Evolutionary conservation across 2,113 vertebrate genomes (phyloP), one percentile per base, ranked within the genome.

Genomic region (Megatriorchis doriae): DNA sequence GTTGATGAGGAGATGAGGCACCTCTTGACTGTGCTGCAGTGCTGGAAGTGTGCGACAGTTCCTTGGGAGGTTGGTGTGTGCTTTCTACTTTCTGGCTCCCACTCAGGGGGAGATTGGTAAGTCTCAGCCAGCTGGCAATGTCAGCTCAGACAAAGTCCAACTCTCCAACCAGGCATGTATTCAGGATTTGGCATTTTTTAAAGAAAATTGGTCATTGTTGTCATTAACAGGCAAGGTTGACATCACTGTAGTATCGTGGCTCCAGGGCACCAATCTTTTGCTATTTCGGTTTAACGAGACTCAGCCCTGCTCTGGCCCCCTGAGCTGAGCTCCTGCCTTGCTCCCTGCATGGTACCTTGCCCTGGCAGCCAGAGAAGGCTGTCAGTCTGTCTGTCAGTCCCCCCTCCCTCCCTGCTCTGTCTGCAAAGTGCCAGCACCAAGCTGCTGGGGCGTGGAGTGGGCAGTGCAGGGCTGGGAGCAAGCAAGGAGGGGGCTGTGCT

Each of bases 201-300:
- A 43, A 56, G 71, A 73, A 55, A 73, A 55, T 25, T 6, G 42
- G 32, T 36, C 55, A 3, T 34, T 1, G 12, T 62, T 11, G 21
- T 25, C 4, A 7, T 18, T 50, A 50, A 16, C 2, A 27, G n/a
- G n/a, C 27, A 25, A 62, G 27, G 74, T 8, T 15, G 58, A 11
- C 21, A 5, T 38, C 27, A 2, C 27, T 20, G 45, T 16, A 5
- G 26, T 3, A 4, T 29, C 4, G 1, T 4, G 3, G 58, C 43
- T 25, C 52, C 40, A 26, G 22, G 31, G 22, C 11, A 25, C 52
- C 12, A 1, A 15, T 34, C 52, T 42, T 40, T 5, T 23, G 38
- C 38, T 17, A 5, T 43, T 43, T 74, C 3, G 2, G 40, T n/a
- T 74, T 58, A 43, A 43, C 6, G 3, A n/a, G 72, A 40, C 40